Evolutionary conservation across 2,113 vertebrate genomes (phyloP).

Genomic region (Mesocricetus auratus): DNA sequence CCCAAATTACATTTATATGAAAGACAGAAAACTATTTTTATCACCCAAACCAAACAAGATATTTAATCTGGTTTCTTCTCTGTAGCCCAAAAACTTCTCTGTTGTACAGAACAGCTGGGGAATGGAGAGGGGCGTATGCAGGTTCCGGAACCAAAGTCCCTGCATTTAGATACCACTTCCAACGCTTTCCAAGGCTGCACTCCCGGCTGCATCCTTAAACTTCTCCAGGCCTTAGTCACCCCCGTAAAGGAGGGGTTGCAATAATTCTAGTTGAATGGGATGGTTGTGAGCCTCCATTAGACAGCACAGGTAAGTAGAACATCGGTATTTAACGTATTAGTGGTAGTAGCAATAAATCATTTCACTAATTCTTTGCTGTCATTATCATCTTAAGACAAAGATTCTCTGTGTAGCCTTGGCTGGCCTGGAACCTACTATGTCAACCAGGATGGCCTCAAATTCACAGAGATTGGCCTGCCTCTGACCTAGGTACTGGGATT

Average conservation of each 20-base stretch:
- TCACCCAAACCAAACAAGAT: background rate
- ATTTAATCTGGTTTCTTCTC: slow-evolving; percentile 8
- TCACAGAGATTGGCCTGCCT: background rate
- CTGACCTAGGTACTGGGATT: background rate
- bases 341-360: no score
- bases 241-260: background rate
- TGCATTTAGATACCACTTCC: background rate
- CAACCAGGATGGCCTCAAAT: background rate
- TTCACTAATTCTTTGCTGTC: background rate
- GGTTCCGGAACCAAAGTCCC: background rate
- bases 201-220: background rate
- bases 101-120: background rate
- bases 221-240: background rate
- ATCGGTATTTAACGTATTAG: background rate
- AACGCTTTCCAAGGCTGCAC: background rate
- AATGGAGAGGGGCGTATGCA: background rate
- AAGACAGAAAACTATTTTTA: slow-evolving; percentile 39
- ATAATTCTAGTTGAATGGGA: background rate
- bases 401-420: background rate
- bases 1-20: slow-evolving; percentile 19
- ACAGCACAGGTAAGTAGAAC: background rate
- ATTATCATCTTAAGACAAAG: background rate
- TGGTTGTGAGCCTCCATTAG: background rate
- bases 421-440: background rate
- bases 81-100: background rate